phyloP scores from a whole-genome alignment of 2,888 invertebrate species.

The Apodemia mormo region DNA sequence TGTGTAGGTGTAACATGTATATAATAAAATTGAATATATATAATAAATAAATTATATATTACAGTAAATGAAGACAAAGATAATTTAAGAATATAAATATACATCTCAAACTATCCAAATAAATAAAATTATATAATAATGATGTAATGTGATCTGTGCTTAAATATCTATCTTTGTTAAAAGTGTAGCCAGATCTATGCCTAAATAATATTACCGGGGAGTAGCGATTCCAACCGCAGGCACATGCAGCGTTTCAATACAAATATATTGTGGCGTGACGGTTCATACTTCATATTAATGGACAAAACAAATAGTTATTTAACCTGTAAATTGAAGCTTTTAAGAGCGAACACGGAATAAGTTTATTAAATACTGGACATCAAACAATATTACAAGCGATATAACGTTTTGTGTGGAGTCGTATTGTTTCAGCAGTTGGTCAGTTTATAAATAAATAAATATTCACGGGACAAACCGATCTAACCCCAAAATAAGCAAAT shows the following conservation, averaged over 20 bases:
- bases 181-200: constrained; percentile 21
- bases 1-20: too few species aligned
- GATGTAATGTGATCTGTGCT: constrained; percentile 20
- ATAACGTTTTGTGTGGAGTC: neutral
- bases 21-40: too few species aligned
- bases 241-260: constrained; percentile 59
- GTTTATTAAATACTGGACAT: neutral
- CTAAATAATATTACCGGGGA: constrained; percentile 35
- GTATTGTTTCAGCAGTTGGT: too few species aligned
- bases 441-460: too few species aligned
- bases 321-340: constrained; percentile 42
- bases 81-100: too few species aligned
- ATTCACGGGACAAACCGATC: too few species aligned
- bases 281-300: constrained; percentile 58
- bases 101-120: too few species aligned
- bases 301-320: constrained; percentile 50
- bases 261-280: constrained; percentile 54
- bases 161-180: constrained; percentile 27
- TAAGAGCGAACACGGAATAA: neutral
- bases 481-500: too few species aligned
- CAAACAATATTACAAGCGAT: neutral
- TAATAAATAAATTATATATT: too few species aligned
- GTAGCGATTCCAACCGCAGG: constrained; percentile 40
- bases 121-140: neutral
- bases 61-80: too few species aligned